phyloP scores from a whole-genome alignment of 2,888 invertebrate species.

The Mallateleia sp. region DNA sequence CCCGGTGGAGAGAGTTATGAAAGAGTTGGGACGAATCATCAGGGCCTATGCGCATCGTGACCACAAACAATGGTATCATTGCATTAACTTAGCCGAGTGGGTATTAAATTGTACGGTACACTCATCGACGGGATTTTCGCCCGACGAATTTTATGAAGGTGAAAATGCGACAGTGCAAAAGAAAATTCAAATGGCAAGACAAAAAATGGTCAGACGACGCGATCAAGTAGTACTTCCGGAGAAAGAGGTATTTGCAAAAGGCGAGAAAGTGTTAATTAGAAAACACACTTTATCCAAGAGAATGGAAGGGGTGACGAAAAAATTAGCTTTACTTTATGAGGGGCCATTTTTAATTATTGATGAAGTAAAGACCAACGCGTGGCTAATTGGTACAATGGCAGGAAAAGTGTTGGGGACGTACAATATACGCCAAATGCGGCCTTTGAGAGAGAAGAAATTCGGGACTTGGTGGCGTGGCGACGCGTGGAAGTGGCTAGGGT shows the following conservation, averaged over 20 bases:
- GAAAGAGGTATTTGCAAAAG: no score
- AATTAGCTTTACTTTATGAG: conserved; percentile 5
- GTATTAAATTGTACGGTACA: conserved; percentile 6
- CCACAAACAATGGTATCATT: neutral
- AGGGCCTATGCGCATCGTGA: neutral
- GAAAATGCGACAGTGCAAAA: no score
- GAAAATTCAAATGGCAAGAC: no score
- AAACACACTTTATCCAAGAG: neutral
- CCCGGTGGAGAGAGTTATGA: conserved; percentile 17
- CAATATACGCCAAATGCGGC: neutral
- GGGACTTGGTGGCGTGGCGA: no score
- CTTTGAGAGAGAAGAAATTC: no score
- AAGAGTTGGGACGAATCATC: conserved; percentile 6
- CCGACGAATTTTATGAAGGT: no score
- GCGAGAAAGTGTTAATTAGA: neutral
- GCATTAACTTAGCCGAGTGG: neutral
- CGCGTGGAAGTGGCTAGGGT: no score
- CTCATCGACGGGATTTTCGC: no score
- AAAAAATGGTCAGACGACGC: no score
- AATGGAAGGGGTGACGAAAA: neutral
- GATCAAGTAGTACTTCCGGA: no score
- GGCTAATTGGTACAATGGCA: neutral
- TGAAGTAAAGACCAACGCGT: neutral
- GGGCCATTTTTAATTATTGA: neutral
- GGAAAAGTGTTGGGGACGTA: neutral